Percentiles rank a stretch among this genome's conserved stretches.
phyloP scores from a whole-genome alignment of 2,113 vertebrate species.

The Orycteropus afer region DNA sequence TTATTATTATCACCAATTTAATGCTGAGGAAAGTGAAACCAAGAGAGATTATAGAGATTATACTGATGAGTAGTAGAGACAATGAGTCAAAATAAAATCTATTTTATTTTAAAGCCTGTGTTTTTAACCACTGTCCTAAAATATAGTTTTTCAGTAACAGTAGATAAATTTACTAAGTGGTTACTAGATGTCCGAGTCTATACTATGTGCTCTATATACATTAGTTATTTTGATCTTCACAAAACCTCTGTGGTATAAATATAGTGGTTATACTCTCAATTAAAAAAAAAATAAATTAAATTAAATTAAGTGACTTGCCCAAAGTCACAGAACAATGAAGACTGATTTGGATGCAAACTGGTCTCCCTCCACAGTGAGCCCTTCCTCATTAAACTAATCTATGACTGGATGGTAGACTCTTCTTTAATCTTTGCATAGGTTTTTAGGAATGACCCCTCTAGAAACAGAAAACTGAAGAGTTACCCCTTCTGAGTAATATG shows the following conservation, averaged over 20 bases:
- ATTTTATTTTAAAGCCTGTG: neutral
- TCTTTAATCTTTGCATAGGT: neutral
- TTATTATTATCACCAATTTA: neutral
- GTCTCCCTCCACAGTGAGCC: neutral
- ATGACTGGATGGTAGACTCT: neutral
- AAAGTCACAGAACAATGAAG: neutral
- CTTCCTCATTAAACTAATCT: neutral
- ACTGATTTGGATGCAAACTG: neutral
- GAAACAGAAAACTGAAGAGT: neutral
- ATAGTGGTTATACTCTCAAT: neutral
- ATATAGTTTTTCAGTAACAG: neutral
- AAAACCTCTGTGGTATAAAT: neutral
- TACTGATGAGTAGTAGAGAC: neutral
- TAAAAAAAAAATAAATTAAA: neutral
- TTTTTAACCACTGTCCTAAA: neutral
- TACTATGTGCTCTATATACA: too few species aligned
- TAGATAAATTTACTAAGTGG: neutral
- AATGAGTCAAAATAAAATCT: neutral
- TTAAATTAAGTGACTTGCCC: neutral
- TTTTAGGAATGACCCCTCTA: neutral
- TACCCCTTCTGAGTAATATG: neutral
- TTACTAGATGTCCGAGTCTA: neutral
- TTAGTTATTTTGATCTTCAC: conserved; percentile 2
- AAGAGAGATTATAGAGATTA: neutral
- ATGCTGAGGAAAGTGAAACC: neutral